Conservation (phyloP, 1,140 invertebrate genomes). For the Sarcophaga bullata region DNA sequence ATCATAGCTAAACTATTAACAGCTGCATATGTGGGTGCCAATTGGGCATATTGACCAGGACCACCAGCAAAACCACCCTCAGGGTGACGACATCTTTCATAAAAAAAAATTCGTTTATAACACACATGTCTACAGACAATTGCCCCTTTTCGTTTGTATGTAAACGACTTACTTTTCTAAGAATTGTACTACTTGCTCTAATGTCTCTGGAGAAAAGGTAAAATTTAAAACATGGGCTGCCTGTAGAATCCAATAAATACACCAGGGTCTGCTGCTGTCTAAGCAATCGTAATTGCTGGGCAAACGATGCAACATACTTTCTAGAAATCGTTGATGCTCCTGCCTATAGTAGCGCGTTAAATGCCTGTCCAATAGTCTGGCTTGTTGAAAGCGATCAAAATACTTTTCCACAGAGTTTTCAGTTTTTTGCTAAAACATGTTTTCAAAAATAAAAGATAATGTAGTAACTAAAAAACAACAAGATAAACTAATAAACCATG, state of each 20-base stretch:
- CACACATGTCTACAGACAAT: neutral
- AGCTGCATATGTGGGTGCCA: slow-evolving; percentile 97
- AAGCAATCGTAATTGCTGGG: slow-evolving; percentile 80
- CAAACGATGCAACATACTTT: slow-evolving; percentile 75
- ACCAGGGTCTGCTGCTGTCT: slow-evolving; percentile 94
- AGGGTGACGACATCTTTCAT: slow-evolving; percentile 78
- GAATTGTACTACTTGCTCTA: slow-evolving; percentile 76
- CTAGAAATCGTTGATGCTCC: slow-evolving; percentile 76
- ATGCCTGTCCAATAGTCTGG: slow-evolving; percentile 68
- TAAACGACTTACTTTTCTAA: slow-evolving; percentile 66
- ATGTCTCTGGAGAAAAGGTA: slow-evolving; percentile 74
- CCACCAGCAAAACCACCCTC: slow-evolving; percentile 95
- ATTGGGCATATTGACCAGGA: slow-evolving; percentile 89
- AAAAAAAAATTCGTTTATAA: slow-evolving; percentile 44
- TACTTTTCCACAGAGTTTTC: slow-evolving; percentile 74
- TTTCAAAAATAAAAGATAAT: neutral
- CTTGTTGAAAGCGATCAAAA: slow-evolving; percentile 72
- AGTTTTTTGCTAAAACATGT: slow-evolving; percentile 70
- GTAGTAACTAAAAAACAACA: neutral
- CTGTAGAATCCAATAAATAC: slow-evolving; percentile 96
- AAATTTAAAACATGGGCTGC: slow-evolving; percentile 84
- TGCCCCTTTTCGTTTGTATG: neutral
- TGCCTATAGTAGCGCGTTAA: slow-evolving; percentile 73
- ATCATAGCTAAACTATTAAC: slow-evolving; percentile 92
- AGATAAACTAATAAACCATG: slow-evolving; percentile 12